Evolutionary conservation across 2,113 vertebrate genomes (phyloP).

Genomic region (Syngnathoides biaculeatus): DNA sequence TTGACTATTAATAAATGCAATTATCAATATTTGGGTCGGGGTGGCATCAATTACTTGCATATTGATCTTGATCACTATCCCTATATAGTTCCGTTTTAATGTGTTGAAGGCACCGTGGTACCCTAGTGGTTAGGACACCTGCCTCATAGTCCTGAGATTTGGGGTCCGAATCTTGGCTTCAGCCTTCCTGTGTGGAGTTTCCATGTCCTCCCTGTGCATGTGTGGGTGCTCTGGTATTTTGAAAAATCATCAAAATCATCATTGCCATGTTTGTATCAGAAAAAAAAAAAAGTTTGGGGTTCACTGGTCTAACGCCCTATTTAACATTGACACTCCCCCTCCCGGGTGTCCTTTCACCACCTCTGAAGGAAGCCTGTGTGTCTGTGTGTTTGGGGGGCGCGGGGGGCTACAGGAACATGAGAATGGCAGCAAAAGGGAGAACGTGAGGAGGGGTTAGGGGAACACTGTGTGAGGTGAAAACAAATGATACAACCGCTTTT

Average conservation of each 20-base stretch:
- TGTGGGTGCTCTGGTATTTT: neutral
- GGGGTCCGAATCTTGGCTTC: neutral
- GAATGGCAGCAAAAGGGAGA: slow-evolving; percentile 29
- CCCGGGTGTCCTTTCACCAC: slow-evolving; percentile 7
- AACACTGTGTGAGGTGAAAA: slow-evolving; percentile 42
- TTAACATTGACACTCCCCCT: neutral
- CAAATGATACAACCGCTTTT: slow-evolving; percentile 54
- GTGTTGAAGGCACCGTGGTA: too few species aligned
- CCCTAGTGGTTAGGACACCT: too few species aligned
- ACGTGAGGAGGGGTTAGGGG: slow-evolving; percentile 28
- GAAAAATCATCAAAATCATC: neutral
- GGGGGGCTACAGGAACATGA: slow-evolving; percentile 37
- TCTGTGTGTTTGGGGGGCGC: too few species aligned
- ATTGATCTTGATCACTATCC: too few species aligned
- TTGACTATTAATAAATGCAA: too few species aligned
- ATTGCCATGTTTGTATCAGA: neutral
- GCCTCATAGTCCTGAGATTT: neutral
- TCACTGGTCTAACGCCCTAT: neutral
- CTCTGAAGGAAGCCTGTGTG: slow-evolving; percentile 19
- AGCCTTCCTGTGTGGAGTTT: neutral
- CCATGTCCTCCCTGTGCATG: too few species aligned
- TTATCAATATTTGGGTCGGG: too few species aligned
- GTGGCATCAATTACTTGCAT: too few species aligned
- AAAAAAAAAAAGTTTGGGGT: neutral
- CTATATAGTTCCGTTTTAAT: too few species aligned